Base-by-base conservation (phyloP, 2,113 vertebrate genomes). In the Triplophysa siluroides region DNA sequence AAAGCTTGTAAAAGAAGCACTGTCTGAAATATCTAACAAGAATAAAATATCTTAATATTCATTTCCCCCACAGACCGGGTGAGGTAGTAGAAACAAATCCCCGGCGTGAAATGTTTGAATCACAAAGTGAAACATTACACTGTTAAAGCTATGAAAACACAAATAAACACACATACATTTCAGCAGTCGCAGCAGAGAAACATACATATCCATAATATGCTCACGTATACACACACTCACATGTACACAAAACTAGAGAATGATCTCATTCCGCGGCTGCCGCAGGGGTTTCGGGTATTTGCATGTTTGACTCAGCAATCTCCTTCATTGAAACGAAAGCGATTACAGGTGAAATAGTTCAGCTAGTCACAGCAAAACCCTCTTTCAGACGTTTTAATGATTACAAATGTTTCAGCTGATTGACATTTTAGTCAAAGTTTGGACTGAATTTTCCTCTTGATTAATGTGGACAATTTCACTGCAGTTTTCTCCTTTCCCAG, bases 11-110 rank as follows among this genome's bases (percentile, higher is more conserved):
- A 83, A 86, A 85, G 83, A 80, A 85, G 68, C 78, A 82, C 58
- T 69, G 43, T 70, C 76, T 78, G 56, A 76, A 83, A 81, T 60
- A 70, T 78, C 26, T 68, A 52, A 58, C 66, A n/a, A 74, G 47
- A 67, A 76, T 26, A 68, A 24, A 71, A 88, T 43, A 80, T 65
- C 56, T 54, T 50, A 29, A 18, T 69, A 60, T 67, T 75, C 19
- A 18, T 50, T 56, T 71, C 13, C 52, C 91, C 89, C 88, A 91
- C 85, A 90, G 89, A 81, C 90, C 86, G 87, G 83, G 88, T 96
- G 96, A 97, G 96, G 96, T 96, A 97, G 95, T 94, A 91, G 90
- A 90, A 90, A 93, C 8, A 75, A 88, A 87, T 87, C 87, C 88
- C 85, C 84, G 63, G 81, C 85, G 73, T 86, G 81, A 86, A 81